Evolutionary conservation across 2,113 vertebrate species (phyloP).

Genomic region (Cololabis saira): DNA sequence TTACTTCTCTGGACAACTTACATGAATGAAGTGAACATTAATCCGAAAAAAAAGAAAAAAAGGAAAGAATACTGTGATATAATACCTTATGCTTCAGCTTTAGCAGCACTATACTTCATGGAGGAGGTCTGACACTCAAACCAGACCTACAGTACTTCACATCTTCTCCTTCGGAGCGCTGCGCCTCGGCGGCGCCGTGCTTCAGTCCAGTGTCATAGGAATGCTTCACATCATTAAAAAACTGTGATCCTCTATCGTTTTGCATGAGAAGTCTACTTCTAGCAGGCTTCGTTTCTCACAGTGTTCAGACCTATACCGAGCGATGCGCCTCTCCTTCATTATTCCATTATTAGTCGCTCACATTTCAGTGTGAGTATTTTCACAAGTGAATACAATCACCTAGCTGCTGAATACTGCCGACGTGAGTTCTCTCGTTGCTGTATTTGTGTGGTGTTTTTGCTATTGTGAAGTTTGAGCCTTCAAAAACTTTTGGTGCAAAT

Average conservation of each 20-base stretch:
- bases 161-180: constrained; percentile 45
- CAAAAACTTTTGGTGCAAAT: neutral
- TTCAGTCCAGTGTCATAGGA: constrained; percentile 42
- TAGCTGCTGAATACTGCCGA: neutral
- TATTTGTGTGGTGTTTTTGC: too few species aligned
- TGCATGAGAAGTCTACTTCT: neutral
- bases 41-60: constrained; percentile 42
- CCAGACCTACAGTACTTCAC: constrained; percentile 24
- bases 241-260: neutral
- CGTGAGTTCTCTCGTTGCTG: constrained; percentile 1
- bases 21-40: constrained; percentile 28
- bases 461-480: too few species aligned
- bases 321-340: constrained; percentile 27
- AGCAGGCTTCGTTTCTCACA: constrained; percentile 43
- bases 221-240: constrained; percentile 23
- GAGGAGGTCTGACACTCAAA: constrained; percentile 20
- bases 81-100: constrained; percentile 51
- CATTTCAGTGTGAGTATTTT: too few species aligned
- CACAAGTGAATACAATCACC: neutral
- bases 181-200: constrained; percentile 16
- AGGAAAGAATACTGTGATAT: constrained; percentile 54
- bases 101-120: constrained; percentile 65
- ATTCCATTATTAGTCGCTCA: constrained; percentile 13
- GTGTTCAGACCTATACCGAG: constrained; percentile 52
- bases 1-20: constrained; percentile 25